These are phyloP conservation scores for Drosophila setosimentum DNA, from an alignment of 2,888 invertebrate genomes.

Conservation along the genomic window DNA sequence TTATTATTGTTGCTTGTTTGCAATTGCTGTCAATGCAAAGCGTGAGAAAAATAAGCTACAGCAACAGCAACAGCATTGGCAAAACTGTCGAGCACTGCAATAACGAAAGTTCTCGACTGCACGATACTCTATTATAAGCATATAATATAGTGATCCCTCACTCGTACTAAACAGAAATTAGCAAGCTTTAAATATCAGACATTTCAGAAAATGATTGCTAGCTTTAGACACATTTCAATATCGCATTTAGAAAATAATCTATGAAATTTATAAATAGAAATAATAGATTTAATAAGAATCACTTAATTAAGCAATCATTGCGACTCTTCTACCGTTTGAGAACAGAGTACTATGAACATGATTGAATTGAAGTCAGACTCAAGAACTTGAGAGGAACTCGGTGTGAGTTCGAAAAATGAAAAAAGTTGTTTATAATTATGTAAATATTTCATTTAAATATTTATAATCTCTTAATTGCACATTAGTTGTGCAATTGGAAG, in stretches of 20 bases:
- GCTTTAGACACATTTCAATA: not conserved
- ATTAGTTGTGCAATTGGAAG: conserved; percentile 1
- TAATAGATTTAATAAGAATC: not conserved
- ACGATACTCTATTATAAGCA: conserved; percentile 9
- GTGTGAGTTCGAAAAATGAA: not conserved
- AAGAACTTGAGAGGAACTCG: not conserved
- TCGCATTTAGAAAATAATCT: not conserved
- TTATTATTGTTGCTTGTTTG: conserved; percentile 34
- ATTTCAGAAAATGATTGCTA: not conserved
- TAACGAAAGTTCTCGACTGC: conserved; percentile 10
- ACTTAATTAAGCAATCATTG: not conserved
- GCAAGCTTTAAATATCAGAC: not conserved
- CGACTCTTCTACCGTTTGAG: not conserved
- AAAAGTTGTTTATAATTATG: not conserved
- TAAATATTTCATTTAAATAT: not conserved
- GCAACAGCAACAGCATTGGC: conserved; percentile 28
- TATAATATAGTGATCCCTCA: not conserved
- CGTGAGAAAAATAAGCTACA: conserved; percentile 62
- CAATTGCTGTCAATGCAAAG: conserved; percentile 72
- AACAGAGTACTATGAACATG: not conserved
- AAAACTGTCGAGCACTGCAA: conserved; percentile 33
- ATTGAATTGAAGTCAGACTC: not conserved
- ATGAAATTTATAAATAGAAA: not conserved
- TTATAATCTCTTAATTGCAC: conserved; percentile 6
- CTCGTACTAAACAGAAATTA: not conserved